These are phyloP conservation scores for Catharus bicknelli DNA, from an alignment of 2,113 vertebrate genomes.

Conservation along the genomic window DNA sequence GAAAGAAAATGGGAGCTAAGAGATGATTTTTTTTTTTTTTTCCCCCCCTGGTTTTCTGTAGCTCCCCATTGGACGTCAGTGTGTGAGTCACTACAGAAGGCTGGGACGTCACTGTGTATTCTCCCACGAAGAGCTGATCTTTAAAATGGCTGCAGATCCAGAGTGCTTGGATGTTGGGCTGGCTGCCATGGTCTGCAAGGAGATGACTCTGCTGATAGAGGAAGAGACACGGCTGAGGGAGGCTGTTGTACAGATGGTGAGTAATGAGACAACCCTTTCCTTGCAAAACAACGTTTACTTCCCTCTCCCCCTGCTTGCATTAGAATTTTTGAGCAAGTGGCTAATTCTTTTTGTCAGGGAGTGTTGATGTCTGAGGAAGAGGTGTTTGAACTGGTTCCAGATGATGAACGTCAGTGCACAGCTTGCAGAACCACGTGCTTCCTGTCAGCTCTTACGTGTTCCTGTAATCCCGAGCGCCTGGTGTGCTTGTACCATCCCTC, in stretches of 20 bases:
- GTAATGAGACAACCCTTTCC: background rate
- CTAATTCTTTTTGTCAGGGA: conserved; percentile 74
- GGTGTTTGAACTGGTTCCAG: conserved; percentile 95
- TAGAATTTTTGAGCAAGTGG: background rate
- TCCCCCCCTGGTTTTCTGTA: background rate
- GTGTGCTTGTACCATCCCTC: conserved; percentile 89
- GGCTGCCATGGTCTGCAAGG: conserved; percentile 91
- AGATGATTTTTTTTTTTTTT: background rate
- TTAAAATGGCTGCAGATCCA: conserved; percentile 97
- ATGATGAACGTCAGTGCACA: conserved; percentile 94
- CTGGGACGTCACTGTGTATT: conserved; percentile 95
- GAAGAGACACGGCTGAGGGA: conserved; percentile 89
- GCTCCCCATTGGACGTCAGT: conserved; percentile 93
- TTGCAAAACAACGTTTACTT: background rate
- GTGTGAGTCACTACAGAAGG: conserved; percentile 92
- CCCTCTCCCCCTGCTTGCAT: background rate
- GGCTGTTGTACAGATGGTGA: conserved; percentile 86
- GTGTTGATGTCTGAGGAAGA: conserved; percentile 93
- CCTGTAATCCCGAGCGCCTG: conserved; percentile 89
- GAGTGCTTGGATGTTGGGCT: conserved; percentile 96
- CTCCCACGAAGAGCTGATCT: conserved; percentile 96
- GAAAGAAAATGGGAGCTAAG: background rate
- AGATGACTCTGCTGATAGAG: conserved; percentile 90
- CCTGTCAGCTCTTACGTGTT: conserved; percentile 94
- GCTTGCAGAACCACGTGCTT: conserved; percentile 97